A percentile compares a stretch with the other conserved stretches of the same genome.
Conservation (phyloP, 2,113 vertebrate species). For the Chaetorhynchus papuensis region DNA sequence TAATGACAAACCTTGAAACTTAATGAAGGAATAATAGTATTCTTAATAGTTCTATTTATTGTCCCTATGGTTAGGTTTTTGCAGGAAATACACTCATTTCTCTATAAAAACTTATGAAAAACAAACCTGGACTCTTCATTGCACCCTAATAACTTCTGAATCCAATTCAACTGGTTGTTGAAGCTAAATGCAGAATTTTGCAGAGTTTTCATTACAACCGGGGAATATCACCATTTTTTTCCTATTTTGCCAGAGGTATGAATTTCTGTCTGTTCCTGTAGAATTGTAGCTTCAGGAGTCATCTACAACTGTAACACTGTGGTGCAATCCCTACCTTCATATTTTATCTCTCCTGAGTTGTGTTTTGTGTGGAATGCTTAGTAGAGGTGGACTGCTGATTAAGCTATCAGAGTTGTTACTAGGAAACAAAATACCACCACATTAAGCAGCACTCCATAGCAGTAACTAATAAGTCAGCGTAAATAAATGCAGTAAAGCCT, state of each 20-base stretch:
- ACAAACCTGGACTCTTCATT: background rate
- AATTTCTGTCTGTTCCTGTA: background rate
- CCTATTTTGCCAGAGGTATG: background rate
- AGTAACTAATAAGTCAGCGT: background rate
- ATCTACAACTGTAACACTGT: background rate
- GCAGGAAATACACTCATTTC: background rate
- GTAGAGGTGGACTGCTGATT: background rate
- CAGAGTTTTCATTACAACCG: background rate
- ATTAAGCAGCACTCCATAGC: background rate
- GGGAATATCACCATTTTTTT: background rate
- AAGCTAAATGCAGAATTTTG: background rate
- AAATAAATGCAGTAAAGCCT: background rate
- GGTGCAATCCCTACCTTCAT: background rate
- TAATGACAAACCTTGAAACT: background rate
- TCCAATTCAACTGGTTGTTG: background rate
- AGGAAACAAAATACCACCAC: background rate
- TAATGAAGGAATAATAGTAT: background rate
- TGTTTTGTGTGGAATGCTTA: background rate
- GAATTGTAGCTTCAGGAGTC: background rate
- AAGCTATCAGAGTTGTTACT: background rate
- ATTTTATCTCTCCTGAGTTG: background rate
- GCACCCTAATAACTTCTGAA: background rate
- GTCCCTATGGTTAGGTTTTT: background rate
- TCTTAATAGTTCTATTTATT: background rate
- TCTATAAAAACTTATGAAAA: background rate